Percentiles rank a stretch among this genome's conserved stretches.
phyloP scores from a whole-genome alignment of 2,888 invertebrate genomes.

The Ormyrus labotus region DNA sequence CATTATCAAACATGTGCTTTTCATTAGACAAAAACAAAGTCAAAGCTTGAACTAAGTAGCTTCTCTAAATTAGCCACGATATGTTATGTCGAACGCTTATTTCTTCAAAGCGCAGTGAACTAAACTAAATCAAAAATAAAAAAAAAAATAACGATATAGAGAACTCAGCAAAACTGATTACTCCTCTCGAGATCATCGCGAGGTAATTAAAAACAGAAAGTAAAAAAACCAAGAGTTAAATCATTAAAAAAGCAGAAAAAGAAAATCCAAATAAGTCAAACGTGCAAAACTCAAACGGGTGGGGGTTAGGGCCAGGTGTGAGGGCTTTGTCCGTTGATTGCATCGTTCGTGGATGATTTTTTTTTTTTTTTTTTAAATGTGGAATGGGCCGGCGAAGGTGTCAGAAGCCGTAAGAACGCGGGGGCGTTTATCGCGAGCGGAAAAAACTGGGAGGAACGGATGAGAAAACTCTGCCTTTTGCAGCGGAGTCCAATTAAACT shows the following conservation, averaged over 20 bases:
- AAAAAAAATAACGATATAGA: constrained; percentile 9
- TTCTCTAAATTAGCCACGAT: constrained; percentile 10
- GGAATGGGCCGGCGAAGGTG: constrained; percentile 26
- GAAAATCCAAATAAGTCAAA: constrained; percentile 50
- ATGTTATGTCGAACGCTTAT: constrained; percentile 14
- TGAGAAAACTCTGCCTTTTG: neutral
- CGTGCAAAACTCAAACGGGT: constrained; percentile 57
- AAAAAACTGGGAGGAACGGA: constrained; percentile 8
- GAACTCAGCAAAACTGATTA: constrained; percentile 12
- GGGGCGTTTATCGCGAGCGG: constrained; percentile 17
- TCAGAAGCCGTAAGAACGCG: constrained; percentile 48
- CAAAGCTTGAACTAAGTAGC: constrained; percentile 19
- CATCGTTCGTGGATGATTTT: neutral
- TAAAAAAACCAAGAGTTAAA: constrained; percentile 18
- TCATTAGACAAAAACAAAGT: constrained; percentile 1
- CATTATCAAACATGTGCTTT: no score
- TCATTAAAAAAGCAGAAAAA: constrained; percentile 57
- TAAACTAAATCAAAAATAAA: constrained; percentile 23
- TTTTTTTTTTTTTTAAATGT: constrained; percentile 25
- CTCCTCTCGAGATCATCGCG: neutral
- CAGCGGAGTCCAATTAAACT: constrained; percentile 15
- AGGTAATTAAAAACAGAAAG: neutral
- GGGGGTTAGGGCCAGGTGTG: constrained; percentile 1
- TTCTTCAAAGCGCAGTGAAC: constrained; percentile 21
- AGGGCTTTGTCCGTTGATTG: constrained; percentile 15